Percentiles rank a stretch among this genome's conserved stretches.
These are phyloP conservation scores for Orthosia incerta DNA, from an alignment of 2,888 invertebrate species.

Conservation along the genomic window DNA sequence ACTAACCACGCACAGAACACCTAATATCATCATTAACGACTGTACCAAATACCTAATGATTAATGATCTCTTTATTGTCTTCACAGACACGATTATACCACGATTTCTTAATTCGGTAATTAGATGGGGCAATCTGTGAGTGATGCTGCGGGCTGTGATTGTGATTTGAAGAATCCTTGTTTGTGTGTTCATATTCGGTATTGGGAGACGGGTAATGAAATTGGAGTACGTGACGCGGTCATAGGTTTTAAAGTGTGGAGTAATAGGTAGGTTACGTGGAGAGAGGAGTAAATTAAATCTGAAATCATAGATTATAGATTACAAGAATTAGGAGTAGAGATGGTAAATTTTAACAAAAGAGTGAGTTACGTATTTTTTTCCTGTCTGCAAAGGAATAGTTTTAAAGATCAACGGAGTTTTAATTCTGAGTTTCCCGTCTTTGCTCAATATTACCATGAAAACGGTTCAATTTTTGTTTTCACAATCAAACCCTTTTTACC, in stretches of 20 bases:
- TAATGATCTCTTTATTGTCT: conserved; percentile 89
- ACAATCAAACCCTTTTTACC: not conserved
- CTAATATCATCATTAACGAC: conserved; percentile 89
- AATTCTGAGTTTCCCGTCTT: not conserved
- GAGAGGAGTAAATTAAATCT: not conserved
- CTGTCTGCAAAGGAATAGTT: not conserved
- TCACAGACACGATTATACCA: conserved; percentile 82
- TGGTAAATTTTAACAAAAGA: not conserved
- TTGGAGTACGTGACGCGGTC: conserved; percentile 21
- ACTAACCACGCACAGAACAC: conserved; percentile 78
- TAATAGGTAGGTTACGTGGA: not conserved
- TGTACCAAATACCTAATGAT: conserved; percentile 87
- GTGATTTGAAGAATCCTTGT: conserved; percentile 45
- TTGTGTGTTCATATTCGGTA: conserved; percentile 25
- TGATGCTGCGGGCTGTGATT: conserved; percentile 64
- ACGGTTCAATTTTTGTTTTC: not conserved
- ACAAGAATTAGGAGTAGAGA: not conserved
- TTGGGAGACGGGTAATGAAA: conserved; percentile 44
- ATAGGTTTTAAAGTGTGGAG: not conserved
- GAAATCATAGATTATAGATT: not conserved
- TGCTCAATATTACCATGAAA: not conserved
- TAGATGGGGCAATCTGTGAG: conserved; percentile 83
- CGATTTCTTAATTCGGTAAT: conserved; percentile 90
- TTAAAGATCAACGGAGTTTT: too few relatives aligned
- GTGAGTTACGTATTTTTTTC: too few relatives aligned